Evolutionary conservation across 2,113 vertebrate genomes (phyloP), one percentile per base, ranked within the genome.

Genomic region (Camelus dromedarius): DNA sequence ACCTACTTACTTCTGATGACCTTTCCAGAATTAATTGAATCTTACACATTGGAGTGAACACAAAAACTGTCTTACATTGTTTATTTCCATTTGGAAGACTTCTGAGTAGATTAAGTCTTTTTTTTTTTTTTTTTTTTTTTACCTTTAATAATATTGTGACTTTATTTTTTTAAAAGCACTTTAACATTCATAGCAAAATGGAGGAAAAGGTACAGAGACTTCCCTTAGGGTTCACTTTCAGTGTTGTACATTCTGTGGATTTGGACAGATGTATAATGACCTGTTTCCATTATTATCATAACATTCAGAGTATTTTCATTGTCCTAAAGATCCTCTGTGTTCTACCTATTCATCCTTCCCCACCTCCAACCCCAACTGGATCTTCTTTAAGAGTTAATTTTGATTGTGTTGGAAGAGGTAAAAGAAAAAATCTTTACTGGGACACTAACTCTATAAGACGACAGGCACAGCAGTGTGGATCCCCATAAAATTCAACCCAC

Each of bases 81-180:
- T 91, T 92, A 30, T 52, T 85, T 67, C 12, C 15, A 62, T 94
- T 80, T 84, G 42, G 89, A 96, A 92, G 26, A 77, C 4, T 58
- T 77, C 10, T 86, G 18, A 38, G 19, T 26, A 79, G 22, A 62
- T 19, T 50, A 15, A 2, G 46, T 80, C 4, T 56, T 75, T 62
- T 52, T 94, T 19, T 28, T 76, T 82, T 80, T 60, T 48, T 54
- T 70, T 30, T 76, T 82, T 80, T 60, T 48, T 54, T 70, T 30
- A 84, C 3, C 18, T 90, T 76, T 90, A 84, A 90, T 60, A 50
- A 60, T 75, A 52, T 16, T 84, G 66, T 56, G 12, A 58, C 13
- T 79, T 81, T 8, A 48, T 32, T 91, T 89, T 54, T 86, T 35
- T 2, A 69, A 93, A 77, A 62, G 24, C 19, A 77, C 24, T 35